These are phyloP conservation scores for Cuniculus paca DNA, from an alignment of 2,797 vertebrate genomes.

Conservation along the genomic window DNA sequence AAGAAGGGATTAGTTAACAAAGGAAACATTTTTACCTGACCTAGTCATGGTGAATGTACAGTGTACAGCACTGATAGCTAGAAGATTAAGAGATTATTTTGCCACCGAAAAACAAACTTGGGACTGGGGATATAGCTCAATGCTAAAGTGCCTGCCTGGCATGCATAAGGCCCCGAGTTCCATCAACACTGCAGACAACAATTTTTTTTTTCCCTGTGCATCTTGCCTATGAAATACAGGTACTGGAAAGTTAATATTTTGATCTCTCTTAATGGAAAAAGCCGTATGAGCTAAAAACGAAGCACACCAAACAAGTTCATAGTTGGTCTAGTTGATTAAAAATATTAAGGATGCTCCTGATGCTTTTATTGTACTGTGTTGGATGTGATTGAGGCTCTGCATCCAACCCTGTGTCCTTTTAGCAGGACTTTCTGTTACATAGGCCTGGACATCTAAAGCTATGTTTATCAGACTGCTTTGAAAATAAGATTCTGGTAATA, in stretches of 20 bases:
- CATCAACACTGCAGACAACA: neutral
- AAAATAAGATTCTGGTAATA: neutral
- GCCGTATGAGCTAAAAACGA: neutral
- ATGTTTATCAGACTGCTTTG: neutral
- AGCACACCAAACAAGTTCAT: neutral
- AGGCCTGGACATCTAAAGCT: neutral
- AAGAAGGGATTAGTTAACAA: conserved; percentile 55
- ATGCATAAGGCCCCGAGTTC: neutral
- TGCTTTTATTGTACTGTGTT: neutral
- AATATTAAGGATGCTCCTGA: neutral
- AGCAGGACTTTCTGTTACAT: neutral
- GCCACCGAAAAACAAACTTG: neutral
- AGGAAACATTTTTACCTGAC: conserved; percentile 53
- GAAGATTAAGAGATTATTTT: conserved; percentile 21
- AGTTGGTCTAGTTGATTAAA: neutral
- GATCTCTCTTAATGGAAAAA: conserved; percentile 4
- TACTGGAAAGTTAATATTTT: conserved; percentile 17
- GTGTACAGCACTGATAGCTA: neutral
- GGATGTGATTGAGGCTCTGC: neutral
- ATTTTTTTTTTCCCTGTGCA: neutral
- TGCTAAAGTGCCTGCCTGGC: neutral
- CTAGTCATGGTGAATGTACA: neutral
- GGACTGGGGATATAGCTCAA: neutral
- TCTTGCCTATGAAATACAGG: conserved; percentile 6
- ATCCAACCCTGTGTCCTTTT: neutral